phyloP scores from a whole-genome alignment of 2,888 invertebrate genomes.

The Drosophila neonasuta region DNA sequence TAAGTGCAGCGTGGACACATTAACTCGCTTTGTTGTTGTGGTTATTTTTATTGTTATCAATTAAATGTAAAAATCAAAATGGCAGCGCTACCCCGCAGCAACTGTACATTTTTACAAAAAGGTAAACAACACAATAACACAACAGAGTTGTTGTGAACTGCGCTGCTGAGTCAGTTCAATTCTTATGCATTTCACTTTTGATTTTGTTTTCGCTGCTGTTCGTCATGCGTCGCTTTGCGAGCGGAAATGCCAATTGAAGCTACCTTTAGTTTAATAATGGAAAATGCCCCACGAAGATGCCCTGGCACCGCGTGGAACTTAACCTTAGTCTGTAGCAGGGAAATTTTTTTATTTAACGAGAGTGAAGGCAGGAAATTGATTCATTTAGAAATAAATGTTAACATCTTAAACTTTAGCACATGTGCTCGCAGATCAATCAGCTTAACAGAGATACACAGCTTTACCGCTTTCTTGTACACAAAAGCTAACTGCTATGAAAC shows the following conservation, averaged over 20 bases:
- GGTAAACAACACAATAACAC: conserved; percentile 45
- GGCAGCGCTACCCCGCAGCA: conserved; percentile 51
- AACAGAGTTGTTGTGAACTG: conserved; percentile 24
- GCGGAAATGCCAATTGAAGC: conserved; percentile 72
- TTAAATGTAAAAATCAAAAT: conserved; percentile 71
- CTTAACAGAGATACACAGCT: background rate
- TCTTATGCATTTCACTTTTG: conserved; percentile 60
- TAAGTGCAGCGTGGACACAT: conserved; percentile 66
- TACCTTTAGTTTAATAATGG: conserved; percentile 69
- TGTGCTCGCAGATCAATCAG: conserved; percentile 25
- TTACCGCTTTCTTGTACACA: background rate
- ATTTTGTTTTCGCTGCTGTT: conserved; percentile 20
- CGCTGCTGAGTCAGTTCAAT: conserved; percentile 64
- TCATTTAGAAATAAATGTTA: conserved; percentile 26
- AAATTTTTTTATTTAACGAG: background rate
- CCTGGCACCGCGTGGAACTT: conserved; percentile 33
- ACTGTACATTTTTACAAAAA: conserved; percentile 58
- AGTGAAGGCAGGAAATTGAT: conserved; percentile 53
- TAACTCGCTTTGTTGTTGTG: conserved; percentile 64
- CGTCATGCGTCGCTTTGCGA: conserved; percentile 51
- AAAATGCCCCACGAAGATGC: conserved; percentile 55
- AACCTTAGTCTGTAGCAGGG: conserved; percentile 24
- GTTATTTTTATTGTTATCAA: conserved; percentile 65
- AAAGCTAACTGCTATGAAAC: conserved; percentile 2
- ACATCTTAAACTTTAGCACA: conserved; percentile 34